phyloP scores from a whole-genome alignment of 2,797 vertebrate species.

The Rhinoraja longicauda region DNA sequence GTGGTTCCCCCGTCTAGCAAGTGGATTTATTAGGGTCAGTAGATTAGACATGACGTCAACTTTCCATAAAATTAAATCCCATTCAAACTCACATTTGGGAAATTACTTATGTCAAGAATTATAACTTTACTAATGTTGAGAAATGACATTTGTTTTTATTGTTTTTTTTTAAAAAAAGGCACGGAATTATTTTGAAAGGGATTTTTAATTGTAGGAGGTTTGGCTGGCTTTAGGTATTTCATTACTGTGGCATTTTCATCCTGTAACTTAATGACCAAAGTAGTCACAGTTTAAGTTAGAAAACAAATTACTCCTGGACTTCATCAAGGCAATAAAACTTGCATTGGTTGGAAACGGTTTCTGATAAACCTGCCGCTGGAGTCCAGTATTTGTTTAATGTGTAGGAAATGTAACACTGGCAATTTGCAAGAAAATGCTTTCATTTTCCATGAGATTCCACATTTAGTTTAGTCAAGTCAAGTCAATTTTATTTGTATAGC shows the following conservation, averaged over 20 bases:
- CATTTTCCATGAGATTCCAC: not conserved
- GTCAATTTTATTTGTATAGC: no score
- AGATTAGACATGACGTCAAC: constrained; percentile 26
- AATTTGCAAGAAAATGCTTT: not conserved
- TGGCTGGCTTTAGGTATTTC: not conserved
- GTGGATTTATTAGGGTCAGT: constrained; percentile 28
- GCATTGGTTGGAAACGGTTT: not conserved
- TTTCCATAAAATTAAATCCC: constrained; percentile 33
- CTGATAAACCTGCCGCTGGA: constrained; percentile 1
- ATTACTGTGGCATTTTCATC: not conserved
- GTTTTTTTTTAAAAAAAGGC: not conserved
- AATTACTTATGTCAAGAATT: constrained; percentile 2
- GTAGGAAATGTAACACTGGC: not conserved
- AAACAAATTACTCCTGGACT: not conserved
- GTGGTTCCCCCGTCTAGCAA: constrained; percentile 30
- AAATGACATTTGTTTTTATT: not conserved
- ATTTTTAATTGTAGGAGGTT: not conserved
- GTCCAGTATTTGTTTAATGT: not conserved
- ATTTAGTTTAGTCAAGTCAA: no score
- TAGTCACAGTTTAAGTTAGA: not conserved
- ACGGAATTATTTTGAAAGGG: constrained; percentile 3
- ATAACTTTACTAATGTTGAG: not conserved
- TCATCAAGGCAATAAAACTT: not conserved
- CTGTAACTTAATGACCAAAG: not conserved
- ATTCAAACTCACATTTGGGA: constrained; percentile 34